phyloP scores from a whole-genome alignment of 2,797 vertebrate genomes.

The Sciurus carolinensis region DNA sequence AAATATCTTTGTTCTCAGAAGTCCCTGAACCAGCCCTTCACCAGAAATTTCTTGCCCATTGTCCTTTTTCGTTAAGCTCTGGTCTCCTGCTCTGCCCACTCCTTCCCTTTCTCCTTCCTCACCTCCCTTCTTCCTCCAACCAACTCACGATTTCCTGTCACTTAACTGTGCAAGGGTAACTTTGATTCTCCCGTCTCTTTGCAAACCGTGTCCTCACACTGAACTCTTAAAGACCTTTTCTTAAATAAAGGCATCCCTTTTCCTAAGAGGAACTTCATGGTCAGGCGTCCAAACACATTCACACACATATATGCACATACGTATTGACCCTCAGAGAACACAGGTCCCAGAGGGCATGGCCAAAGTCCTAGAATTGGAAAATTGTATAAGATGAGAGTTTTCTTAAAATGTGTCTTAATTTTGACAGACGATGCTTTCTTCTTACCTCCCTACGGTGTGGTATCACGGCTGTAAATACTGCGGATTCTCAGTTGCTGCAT shows the following conservation, averaged over 20 bases:
- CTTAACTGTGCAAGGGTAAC: not conserved
- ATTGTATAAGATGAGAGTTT: not conserved
- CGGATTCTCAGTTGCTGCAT: not conserved
- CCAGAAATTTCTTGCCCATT: not conserved
- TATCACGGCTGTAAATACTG: not conserved
- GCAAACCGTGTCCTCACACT: not conserved
- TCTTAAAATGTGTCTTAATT: not conserved
- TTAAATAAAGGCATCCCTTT: constrained; percentile 34
- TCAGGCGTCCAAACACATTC: constrained; percentile 17
- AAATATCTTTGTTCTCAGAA: constrained; percentile 29
- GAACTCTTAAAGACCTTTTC: constrained; percentile 33
- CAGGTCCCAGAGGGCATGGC: not conserved
- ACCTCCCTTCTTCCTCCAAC: not conserved
- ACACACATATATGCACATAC: not conserved
- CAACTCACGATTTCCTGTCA: not conserved
- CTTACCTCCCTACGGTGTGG: not conserved
- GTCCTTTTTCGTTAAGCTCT: not conserved
- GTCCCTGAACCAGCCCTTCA: not conserved
- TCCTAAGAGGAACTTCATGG: not conserved
- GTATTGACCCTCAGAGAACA: not conserved
- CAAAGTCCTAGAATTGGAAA: not conserved
- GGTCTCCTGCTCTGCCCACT: not conserved
- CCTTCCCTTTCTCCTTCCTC: not conserved
- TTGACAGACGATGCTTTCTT: not conserved
- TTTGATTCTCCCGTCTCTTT: constrained; percentile 7